A percentile compares a stretch with the other conserved stretches of the same genome.
phyloP scores from a whole-genome alignment of 2,888 invertebrate species.

The Cheilosia variabilis region DNA sequence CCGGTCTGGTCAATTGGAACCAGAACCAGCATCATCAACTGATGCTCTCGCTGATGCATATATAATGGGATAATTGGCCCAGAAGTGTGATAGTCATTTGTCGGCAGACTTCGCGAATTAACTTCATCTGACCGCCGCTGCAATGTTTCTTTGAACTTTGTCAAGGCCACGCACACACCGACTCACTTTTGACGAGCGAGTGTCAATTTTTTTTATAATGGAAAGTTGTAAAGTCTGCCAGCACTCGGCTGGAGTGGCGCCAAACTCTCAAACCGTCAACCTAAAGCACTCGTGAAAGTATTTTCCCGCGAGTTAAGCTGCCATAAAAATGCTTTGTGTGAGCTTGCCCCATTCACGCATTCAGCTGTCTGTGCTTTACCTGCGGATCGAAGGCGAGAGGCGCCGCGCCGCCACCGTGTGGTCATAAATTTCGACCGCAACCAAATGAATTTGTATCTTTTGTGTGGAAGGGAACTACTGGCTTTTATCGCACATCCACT shows the following conservation, averaged over 20 bases:
- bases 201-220: no score
- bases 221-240: background rate
- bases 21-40: constrained; percentile 55
- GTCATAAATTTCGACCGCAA: constrained; percentile 69
- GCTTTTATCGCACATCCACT: constrained; percentile 16
- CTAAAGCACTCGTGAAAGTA: constrained; percentile 25
- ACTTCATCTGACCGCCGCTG: constrained; percentile 32
- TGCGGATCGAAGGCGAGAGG: constrained; percentile 27
- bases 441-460: constrained; percentile 74
- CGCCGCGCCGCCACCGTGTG: constrained; percentile 31
- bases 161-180: constrained; percentile 34
- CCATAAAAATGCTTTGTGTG: constrained; percentile 53
- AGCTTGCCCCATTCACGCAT: constrained; percentile 37
- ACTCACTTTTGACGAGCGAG: background rate
- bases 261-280: constrained; percentile 20
- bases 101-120: constrained; percentile 27
- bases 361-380: constrained; percentile 2
- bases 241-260: constrained; percentile 52
- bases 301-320: constrained; percentile 52
- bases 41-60: constrained; percentile 62
- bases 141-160: constrained; percentile 12
- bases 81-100: constrained; percentile 75
- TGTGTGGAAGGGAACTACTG: constrained; percentile 62
- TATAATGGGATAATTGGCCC: constrained; percentile 73
- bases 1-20: constrained; percentile 18